These are phyloP conservation scores for Gymnopithys bicolor DNA, from an alignment of 2,797 vertebrate species.

Conservation along the genomic window DNA sequence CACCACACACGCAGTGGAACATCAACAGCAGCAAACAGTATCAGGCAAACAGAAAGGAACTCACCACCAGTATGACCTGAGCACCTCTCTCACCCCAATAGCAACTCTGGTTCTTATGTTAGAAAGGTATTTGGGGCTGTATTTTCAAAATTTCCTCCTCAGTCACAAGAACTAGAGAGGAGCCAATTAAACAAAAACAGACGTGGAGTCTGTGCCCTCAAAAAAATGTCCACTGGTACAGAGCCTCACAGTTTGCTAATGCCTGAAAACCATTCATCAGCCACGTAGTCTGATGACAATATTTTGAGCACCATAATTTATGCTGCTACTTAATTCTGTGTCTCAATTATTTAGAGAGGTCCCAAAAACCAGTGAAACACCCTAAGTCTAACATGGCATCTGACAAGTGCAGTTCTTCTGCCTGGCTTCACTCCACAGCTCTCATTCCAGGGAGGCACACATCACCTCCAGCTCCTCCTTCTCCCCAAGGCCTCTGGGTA, in stretches of 20 bases:
- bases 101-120: accelerated
- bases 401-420: not conserved
- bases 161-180: not conserved
- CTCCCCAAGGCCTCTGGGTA: too few relatives aligned
- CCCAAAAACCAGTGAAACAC: not conserved
- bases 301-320: not conserved
- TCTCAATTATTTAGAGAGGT: not conserved
- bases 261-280: not conserved
- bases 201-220: accelerated
- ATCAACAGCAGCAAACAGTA: accelerated
- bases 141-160: not conserved
- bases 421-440: not conserved
- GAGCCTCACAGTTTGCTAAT: not conserved
- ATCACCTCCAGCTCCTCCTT: accelerated
- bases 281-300: not conserved
- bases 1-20: accelerated
- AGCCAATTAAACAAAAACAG: accelerated
- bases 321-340: not conserved
- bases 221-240: not conserved
- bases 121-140: not conserved
- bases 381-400: not conserved
- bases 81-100: accelerated
- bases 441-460: not conserved
- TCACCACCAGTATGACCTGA: accelerated
- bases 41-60: not conserved